Base-by-base conservation (phyloP, 2,113 vertebrate species). In the Gallinago media region DNA sequence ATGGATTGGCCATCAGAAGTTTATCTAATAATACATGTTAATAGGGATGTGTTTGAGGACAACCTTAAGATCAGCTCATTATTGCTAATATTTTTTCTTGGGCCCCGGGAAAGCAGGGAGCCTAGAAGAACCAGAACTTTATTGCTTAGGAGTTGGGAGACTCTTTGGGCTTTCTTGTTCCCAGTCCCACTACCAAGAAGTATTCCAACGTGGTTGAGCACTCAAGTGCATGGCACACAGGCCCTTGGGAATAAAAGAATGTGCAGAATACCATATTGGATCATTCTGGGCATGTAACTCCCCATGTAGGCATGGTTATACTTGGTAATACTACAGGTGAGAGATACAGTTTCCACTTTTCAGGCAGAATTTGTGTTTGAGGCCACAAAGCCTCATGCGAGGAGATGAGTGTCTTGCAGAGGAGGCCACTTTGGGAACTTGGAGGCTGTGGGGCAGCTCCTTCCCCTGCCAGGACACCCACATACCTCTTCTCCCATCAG, bases 311-410 rank as follows among this genome's bases (percentile, higher is more conserved):
- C 46, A 61, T 8, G 23, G 27, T 9, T 91, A 36, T 36, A 36
- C 56, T 68, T 47, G 17, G 18, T 80, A 15, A 9, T 8, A 68
- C 12, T 26, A 25, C 20, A 38, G 16, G 11, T 68, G 36, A 61
- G 29, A 55, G 26, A 21, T 8, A 29, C 20, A 75, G n/a, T 61
- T 67, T 36, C 52, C 18, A 17, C 17, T 72, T 63, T 31, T 14
- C 47, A 83, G 49, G 32, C 47, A 19, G 10, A 47, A 72, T 83
- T 76, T 72, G 47, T 50, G 15, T 4, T 14, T 52, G 79, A 82
- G 15, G n/a, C 32, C 2, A 0, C 32, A 25, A 74, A 65, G 34
- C 18, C 18, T 47, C 3, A 1, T 27, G n/a, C 1, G 5, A 38
- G 70, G 50, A 84, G 74, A 58, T 8, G 12, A 63, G 3, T 55